A percentile compares a stretch with the other conserved stretches of the same genome.
Conservation (phyloP, 2,888 invertebrate species). For the Acrocyrtus sp. region DNA sequence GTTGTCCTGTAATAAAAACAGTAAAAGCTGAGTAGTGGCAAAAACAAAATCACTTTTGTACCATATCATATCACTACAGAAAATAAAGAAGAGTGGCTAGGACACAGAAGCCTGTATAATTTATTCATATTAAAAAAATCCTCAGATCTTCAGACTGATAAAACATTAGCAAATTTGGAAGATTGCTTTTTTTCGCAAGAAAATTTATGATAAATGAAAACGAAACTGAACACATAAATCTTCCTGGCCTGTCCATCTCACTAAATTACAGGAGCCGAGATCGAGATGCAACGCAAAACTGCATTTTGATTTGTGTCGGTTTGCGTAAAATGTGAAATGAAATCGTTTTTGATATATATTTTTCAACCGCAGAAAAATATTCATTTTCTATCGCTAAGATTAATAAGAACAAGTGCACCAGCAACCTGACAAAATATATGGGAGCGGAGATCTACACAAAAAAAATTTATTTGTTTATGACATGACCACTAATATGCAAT, state of each 20-base stretch:
- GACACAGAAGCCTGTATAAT: too few relatives aligned
- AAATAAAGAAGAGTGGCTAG: too few relatives aligned
- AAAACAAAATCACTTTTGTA: not conserved
- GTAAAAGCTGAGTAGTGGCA: not conserved
- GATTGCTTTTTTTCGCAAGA: not conserved
- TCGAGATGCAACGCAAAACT: too few relatives aligned
- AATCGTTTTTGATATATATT: too few relatives aligned
- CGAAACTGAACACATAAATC: not conserved
- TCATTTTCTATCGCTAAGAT: too few relatives aligned
- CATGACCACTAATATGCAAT: too few relatives aligned
- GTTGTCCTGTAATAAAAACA: conserved; percentile 67
- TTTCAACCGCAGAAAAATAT: too few relatives aligned
- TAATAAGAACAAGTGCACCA: too few relatives aligned
- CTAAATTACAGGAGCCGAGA: not conserved
- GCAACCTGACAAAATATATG: too few relatives aligned
- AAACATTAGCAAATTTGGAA: conserved; percentile 1
- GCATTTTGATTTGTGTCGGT: conserved; percentile 26
- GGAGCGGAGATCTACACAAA: too few relatives aligned
- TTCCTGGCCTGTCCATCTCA: not conserved
- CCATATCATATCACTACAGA: too few relatives aligned
- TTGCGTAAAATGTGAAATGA: conserved; percentile 26
- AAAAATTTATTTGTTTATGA: too few relatives aligned
- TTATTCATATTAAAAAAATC: conserved; percentile 12
- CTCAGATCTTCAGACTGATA: not conserved
- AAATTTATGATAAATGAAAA: not conserved